These are phyloP conservation scores for Aspidapion aeneum DNA, from an alignment of 2,888 invertebrate genomes.

Conservation along the genomic window DNA sequence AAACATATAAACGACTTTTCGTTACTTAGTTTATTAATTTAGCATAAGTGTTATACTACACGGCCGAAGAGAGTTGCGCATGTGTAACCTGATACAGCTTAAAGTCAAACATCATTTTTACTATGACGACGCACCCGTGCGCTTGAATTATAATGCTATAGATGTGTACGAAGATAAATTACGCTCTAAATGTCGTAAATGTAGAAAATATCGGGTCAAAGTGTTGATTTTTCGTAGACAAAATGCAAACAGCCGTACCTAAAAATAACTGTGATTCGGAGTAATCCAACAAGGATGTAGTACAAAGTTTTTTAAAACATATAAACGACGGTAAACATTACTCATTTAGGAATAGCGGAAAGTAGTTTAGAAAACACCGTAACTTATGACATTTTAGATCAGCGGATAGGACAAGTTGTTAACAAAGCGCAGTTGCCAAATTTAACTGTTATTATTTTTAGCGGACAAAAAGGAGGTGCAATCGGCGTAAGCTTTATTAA, in stretches of 20 bases:
- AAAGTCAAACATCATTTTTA: constrained; percentile 77
- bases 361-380: constrained; percentile 49
- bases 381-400: constrained; percentile 48
- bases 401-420: constrained; percentile 62
- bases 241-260: constrained; percentile 36
- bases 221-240: constrained; percentile 60
- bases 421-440: constrained; percentile 52
- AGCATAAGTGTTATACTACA: too few species aligned
- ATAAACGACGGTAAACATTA: constrained; percentile 56
- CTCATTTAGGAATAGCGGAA: constrained; percentile 58
- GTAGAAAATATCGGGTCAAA: constrained; percentile 56
- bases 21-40: too few species aligned
- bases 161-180: constrained; percentile 46
- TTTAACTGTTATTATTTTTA: constrained; percentile 57
- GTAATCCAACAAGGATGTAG: constrained; percentile 39
- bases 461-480: constrained; percentile 51
- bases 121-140: constrained; percentile 72
- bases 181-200: constrained; percentile 54
- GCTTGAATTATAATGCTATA: constrained; percentile 43
- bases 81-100: constrained; percentile 80
- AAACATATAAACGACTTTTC: too few species aligned
- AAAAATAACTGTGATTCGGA: constrained; percentile 54
- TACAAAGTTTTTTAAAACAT: constrained; percentile 41
- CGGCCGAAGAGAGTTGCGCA: constrained; percentile 84
- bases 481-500: constrained; percentile 46